Percentiles rank a stretch among this genome's conserved stretches.
Conservation (phyloP, 2,113 vertebrate genomes). For the Gopherus evgoodei region DNA sequence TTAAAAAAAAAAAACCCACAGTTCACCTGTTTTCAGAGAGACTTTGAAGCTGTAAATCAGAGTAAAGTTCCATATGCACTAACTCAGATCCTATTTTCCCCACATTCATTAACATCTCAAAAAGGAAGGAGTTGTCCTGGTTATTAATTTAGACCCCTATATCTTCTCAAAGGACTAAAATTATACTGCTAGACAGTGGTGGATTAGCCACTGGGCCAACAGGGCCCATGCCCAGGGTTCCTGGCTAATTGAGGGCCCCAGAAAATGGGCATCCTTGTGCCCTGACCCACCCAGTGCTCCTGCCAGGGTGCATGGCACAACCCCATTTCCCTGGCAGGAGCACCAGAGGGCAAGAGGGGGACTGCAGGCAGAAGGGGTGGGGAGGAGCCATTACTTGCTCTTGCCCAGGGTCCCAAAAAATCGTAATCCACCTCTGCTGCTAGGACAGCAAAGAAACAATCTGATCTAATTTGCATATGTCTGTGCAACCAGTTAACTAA, state of each 20-base stretch:
- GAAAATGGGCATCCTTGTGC: too few species aligned
- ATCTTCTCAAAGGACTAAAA: conserved; percentile 45
- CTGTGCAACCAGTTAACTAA: background rate
- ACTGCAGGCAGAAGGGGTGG: too few species aligned
- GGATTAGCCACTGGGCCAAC: too few species aligned
- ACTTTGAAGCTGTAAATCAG: conserved; percentile 43
- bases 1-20: background rate
- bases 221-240: too few species aligned
- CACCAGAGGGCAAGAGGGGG: too few species aligned
- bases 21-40: conserved; percentile 18
- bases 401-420: too few species aligned
- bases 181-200: background rate
- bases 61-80: background rate
- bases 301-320: too few species aligned
- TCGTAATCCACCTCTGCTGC: background rate
- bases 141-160: conserved; percentile 28
- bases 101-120: conserved; percentile 33
- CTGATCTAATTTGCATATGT: background rate
- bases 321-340: too few species aligned
- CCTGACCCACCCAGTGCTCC: too few species aligned
- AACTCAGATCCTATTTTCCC: conserved; percentile 22
- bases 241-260: too few species aligned
- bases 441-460: conserved; percentile 33
- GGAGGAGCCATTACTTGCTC: too few species aligned
- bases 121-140: conserved; percentile 32